phyloP scores from a whole-genome alignment of 2,888 invertebrate species.

The Melanotus villosus region DNA sequence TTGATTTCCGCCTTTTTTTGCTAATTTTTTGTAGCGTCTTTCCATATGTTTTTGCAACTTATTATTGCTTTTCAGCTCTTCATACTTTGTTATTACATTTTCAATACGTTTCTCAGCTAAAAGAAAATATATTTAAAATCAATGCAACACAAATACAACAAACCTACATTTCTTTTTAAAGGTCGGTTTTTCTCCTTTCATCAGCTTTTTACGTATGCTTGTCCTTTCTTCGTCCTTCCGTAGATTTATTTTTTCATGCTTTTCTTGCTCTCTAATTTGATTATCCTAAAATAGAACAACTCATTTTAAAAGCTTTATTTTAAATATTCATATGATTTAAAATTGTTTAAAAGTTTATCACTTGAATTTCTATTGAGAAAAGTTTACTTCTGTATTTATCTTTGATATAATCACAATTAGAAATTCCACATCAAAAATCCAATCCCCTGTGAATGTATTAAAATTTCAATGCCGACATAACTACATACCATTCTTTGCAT shows the following conservation, averaged over 20 bases:
- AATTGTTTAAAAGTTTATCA: too few species aligned
- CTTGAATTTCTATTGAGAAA: too few species aligned
- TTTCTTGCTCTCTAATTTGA: conserved; percentile 79
- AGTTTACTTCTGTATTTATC: too few species aligned
- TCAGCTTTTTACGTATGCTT: conserved; percentile 73
- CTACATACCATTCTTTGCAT: conserved; percentile 77
- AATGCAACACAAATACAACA: not conserved
- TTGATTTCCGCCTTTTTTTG: conserved; percentile 57
- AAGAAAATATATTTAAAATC: conserved; percentile 59
- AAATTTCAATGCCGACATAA: not conserved
- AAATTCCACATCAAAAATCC: too few species aligned
- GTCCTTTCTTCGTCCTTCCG: conserved; percentile 71
- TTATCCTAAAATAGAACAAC: conserved; percentile 73
- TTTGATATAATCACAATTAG: too few species aligned
- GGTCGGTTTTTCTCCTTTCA: conserved; percentile 79
- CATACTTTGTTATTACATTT: conserved; percentile 84
- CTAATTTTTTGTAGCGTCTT: conserved; percentile 83
- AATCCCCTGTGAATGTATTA: not conserved
- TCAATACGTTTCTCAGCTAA: conserved; percentile 84
- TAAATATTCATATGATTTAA: too few species aligned
- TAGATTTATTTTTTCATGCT: conserved; percentile 72
- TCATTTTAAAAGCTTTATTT: not conserved
- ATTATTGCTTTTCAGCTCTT: conserved; percentile 83
- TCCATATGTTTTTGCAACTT: conserved; percentile 86
- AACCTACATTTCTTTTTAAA: conserved; percentile 81